phyloP scores from a whole-genome alignment of 2,113 vertebrate genomes.

The Dromaius novaehollandiae region DNA sequence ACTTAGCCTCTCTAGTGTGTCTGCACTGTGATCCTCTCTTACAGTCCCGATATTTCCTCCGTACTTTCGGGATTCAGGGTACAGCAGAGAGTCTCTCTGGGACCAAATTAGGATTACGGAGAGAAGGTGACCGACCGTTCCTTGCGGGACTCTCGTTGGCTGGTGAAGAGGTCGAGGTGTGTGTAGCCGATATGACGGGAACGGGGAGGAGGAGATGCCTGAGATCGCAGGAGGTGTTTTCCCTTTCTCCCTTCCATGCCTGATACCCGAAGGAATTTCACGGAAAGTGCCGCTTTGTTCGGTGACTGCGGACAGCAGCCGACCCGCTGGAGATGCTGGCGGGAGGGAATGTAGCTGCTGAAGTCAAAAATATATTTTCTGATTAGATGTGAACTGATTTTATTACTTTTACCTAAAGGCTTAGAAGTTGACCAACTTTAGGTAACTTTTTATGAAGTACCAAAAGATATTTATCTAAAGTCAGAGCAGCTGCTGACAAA shows the following conservation, averaged over 20 bases:
- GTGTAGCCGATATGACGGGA: not conserved
- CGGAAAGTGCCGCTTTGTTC: slow-evolving; percentile 12
- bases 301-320: slow-evolving; percentile 3
- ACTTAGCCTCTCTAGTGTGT: not conserved
- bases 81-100: not conserved
- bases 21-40: slow-evolving; percentile 13
- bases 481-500: slow-evolving; percentile 63
- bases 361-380: slow-evolving; percentile 59
- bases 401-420: slow-evolving; percentile 49
- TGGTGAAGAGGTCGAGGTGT: not conserved
- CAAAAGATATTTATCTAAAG: slow-evolving; percentile 50
- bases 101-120: slow-evolving; percentile 48
- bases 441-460: slow-evolving; percentile 61
- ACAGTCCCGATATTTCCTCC: slow-evolving; percentile 42
- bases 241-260: not conserved
- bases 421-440: slow-evolving; percentile 53
- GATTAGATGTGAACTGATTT: slow-evolving; percentile 65
- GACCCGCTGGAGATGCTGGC: slow-evolving; percentile 8
- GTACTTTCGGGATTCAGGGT: not conserved
- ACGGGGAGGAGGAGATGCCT: not conserved
- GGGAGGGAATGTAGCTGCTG: slow-evolving; percentile 38
- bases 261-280: slow-evolving; percentile 24
- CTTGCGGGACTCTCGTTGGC: not conserved
- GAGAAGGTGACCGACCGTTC: slow-evolving; percentile 3
- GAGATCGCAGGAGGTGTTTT: not conserved